Conservation (phyloP, 37 sponge, comb jelly and placozoan species). For the Beroe ovata region DNA sequence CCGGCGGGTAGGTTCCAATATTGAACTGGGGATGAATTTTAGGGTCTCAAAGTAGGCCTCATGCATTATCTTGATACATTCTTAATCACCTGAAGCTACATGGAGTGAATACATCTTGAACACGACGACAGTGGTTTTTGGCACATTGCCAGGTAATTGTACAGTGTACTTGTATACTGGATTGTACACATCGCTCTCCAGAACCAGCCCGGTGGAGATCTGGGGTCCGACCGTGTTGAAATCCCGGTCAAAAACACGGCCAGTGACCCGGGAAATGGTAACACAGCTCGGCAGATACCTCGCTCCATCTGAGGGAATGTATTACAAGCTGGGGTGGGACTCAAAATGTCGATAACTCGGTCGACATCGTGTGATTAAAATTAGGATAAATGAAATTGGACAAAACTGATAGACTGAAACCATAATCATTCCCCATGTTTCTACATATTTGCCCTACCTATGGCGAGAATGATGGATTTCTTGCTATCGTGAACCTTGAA, state of each 20-base stretch:
- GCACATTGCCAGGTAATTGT: conserved; percentile 25
- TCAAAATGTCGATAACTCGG: too few species aligned
- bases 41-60: too few species aligned
- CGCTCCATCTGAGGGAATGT: conserved; percentile 59
- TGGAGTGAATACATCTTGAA: conserved; percentile 41
- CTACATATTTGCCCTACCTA: background rate
- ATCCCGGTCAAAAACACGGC: conserved; percentile 24
- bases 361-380: too few species aligned
- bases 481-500: background rate
- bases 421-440: too few species aligned
- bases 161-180: conserved; percentile 61
- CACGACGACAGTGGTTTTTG: conserved; percentile 1
- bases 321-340: background rate
- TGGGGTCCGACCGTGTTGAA: conserved; percentile 50
- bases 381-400: too few species aligned
- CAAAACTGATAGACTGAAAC: too few species aligned
- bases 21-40: too few species aligned
- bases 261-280: conserved; percentile 43
- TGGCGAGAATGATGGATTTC: background rate
- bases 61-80: too few species aligned
- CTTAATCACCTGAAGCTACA: background rate
- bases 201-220: conserved; percentile 15
- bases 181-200: conserved; percentile 57
- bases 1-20: too few species aligned
- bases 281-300: conserved; percentile 57